Conservation (phyloP, 2,113 vertebrate genomes). For the Sitta europaea region DNA sequence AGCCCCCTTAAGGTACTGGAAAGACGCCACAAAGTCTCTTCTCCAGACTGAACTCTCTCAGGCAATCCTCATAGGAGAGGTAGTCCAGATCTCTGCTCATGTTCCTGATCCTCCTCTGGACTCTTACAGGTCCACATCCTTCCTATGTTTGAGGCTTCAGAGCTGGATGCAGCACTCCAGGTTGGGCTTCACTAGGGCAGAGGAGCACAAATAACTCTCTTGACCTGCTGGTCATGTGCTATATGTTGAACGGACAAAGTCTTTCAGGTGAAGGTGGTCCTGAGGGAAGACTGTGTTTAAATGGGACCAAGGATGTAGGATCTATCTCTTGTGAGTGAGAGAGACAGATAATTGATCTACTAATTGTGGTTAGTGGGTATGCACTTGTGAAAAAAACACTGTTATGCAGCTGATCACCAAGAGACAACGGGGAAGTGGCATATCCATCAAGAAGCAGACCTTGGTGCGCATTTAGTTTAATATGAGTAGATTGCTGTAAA, state of each 20-base stretch:
- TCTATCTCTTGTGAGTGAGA: neutral
- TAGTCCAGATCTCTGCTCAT: neutral
- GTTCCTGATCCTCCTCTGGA: neutral
- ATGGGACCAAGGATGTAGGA: neutral
- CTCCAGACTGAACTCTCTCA: neutral
- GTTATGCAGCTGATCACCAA: neutral
- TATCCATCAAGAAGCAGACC: neutral
- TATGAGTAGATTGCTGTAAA: neutral
- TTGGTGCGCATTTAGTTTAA: neutral
- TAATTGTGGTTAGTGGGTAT: neutral
- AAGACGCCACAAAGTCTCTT: neutral
- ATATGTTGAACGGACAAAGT: neutral
- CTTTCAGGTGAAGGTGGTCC: neutral
- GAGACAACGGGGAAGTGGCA: neutral
- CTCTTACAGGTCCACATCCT: neutral
- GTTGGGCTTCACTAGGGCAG: neutral
- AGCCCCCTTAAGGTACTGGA: neutral
- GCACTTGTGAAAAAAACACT: neutral
- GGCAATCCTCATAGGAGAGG: neutral
- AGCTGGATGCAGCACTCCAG: neutral
- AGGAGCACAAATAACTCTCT: neutral
- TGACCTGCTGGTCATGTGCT: neutral
- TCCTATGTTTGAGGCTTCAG: neutral
- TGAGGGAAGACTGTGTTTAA: neutral
- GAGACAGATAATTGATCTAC: neutral